A percentile compares a stretch with the other conserved stretches of the same genome.
Conservation (phyloP, 2,113 vertebrate genomes). For the Numida meleagris region DNA sequence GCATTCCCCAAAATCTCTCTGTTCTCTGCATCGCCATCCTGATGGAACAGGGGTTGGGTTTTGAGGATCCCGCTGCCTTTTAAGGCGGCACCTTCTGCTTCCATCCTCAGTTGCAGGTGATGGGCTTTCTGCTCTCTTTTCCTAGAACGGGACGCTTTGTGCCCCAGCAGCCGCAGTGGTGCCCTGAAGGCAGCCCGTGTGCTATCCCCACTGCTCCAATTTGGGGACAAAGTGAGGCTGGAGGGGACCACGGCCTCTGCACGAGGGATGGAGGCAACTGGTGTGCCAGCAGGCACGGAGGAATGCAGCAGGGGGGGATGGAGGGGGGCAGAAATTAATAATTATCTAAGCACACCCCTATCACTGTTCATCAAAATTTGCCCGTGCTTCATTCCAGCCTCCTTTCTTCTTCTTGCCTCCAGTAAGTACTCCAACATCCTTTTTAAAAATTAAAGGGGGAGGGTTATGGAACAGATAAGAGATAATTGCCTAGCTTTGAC, state of each 20-base stretch:
- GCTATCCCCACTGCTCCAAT: neutral
- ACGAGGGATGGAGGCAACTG: neutral
- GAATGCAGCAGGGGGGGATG: neutral
- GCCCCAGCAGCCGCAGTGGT: neutral
- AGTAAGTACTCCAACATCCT: slow-evolving; percentile 68
- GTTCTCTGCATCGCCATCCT: accelerated
- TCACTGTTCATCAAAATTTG: slow-evolving; percentile 57
- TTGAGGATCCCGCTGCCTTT: neutral
- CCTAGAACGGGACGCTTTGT: neutral
- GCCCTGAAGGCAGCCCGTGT: neutral
- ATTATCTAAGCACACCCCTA: slow-evolving; percentile 8
- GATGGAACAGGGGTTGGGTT: accelerated
- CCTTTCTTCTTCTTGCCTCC: slow-evolving; percentile 52
- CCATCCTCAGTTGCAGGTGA: neutral
- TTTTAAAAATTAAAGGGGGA: slow-evolving; percentile 76
- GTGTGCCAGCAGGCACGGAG: neutral
- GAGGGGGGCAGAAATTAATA: neutral
- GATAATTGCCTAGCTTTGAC: slow-evolving; percentile 81
- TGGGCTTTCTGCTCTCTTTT: accelerated
- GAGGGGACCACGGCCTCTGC: neutral
- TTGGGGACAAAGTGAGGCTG: accelerated
- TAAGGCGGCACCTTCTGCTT: neutral
- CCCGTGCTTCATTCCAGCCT: slow-evolving; percentile 26
- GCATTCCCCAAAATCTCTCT: too few relatives aligned
- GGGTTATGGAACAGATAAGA: slow-evolving; percentile 79